These are phyloP conservation scores for Molothrus aeneus DNA, from an alignment of 2,797 vertebrate species.

Conservation along the genomic window DNA sequence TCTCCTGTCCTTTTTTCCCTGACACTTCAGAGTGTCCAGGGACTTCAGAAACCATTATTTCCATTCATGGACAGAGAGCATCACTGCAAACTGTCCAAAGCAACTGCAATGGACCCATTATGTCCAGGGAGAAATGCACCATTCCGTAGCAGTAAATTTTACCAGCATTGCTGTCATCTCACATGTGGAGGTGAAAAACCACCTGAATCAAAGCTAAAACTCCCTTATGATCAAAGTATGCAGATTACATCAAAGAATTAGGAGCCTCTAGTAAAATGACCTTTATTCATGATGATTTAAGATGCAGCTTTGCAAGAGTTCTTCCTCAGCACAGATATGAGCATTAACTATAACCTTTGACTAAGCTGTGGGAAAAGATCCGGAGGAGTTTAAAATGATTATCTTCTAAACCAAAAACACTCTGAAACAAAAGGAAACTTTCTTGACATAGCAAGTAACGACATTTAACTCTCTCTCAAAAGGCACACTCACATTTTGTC, in stretches of 20 bases:
- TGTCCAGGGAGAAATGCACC: accelerated
- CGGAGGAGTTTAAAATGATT: not conserved
- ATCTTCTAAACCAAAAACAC: not conserved
- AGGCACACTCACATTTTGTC: conserved; percentile 87
- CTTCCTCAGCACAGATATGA: not conserved
- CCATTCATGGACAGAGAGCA: not conserved
- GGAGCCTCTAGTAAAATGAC: not conserved
- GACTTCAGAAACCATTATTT: not conserved
- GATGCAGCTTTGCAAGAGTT: not conserved
- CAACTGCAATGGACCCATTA: not conserved
- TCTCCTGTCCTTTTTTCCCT: not conserved
- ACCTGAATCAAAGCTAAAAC: not conserved
- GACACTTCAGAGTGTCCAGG: not conserved
- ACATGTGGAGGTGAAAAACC: not conserved
- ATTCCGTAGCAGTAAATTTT: not conserved
- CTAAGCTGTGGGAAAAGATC: not conserved
- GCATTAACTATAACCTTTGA: not conserved
- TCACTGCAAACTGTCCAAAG: not conserved
- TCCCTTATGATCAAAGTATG: not conserved
- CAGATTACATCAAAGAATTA: not conserved
- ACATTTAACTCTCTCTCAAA: not conserved
- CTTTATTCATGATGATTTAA: not conserved
- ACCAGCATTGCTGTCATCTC: not conserved
- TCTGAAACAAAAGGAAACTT: not conserved
- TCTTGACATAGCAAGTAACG: not conserved